Percentiles rank a stretch among this genome's conserved stretches.
These are phyloP conservation scores for Pangasius larnaudii DNA, from an alignment of 2,797 vertebrate species.

Conservation along the genomic window DNA sequence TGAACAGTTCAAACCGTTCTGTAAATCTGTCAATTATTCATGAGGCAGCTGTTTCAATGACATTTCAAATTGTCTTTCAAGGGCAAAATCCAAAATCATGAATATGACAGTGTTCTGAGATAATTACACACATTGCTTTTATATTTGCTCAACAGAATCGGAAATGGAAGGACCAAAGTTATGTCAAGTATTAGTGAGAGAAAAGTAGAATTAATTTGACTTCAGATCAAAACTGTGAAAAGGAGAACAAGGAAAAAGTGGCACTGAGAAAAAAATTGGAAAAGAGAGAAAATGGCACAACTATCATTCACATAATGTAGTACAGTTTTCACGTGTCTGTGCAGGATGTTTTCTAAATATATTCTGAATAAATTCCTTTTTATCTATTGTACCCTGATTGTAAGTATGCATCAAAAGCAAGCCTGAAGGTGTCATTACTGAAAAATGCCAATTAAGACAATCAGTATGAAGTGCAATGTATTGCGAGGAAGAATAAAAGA, in stretches of 20 bases:
- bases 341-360: neutral
- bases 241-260: neutral
- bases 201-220: conserved; percentile 11
- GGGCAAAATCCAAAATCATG: conserved; percentile 42
- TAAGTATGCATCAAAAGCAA: neutral
- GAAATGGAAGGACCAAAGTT: conserved; percentile 14
- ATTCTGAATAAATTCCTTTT: neutral
- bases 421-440: neutral
- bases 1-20: conserved; percentile 32
- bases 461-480: conserved; percentile 1
- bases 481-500: conserved; percentile 23
- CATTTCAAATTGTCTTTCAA: conserved; percentile 57
- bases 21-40: conserved; percentile 52
- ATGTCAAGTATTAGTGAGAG: conserved; percentile 23
- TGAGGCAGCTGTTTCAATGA: conserved; percentile 49
- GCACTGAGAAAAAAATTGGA: neutral
- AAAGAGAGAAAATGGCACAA: neutral
- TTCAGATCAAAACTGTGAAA: neutral
- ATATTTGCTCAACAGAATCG: conserved; percentile 43
- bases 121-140: conserved; percentile 47
- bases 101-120: conserved; percentile 41
- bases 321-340: neutral
- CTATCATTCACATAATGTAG: neutral
- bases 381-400: neutral
- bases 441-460: neutral